These are phyloP conservation scores for Pristis pectinata DNA, from an alignment of 2,797 vertebrate genomes.

Conservation along the genomic window DNA sequence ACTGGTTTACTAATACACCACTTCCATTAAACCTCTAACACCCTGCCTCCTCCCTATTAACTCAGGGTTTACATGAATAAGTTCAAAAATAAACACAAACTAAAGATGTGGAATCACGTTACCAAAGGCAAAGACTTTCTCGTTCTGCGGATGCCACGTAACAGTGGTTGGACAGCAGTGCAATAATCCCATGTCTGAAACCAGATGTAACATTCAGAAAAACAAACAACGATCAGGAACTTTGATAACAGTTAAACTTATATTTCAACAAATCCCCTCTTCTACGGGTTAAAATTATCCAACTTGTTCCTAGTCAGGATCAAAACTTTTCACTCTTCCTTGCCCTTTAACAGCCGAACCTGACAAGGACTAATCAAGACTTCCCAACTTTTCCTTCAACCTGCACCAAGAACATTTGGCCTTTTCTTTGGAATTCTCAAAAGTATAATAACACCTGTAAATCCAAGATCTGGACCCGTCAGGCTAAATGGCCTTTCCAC, in stretches of 20 bases:
- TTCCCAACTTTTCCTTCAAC: not conserved
- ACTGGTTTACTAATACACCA: not conserved
- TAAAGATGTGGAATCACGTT: constrained; percentile 45
- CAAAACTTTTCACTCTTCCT: not conserved
- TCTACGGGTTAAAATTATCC: not conserved
- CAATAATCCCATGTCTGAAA: constrained; percentile 62
- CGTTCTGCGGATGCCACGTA: constrained; percentile 82
- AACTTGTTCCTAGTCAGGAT: not conserved
- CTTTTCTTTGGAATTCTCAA: not conserved
- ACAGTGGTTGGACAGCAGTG: constrained; percentile 68
- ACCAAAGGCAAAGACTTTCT: constrained; percentile 78
- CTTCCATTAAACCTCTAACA: too few species aligned
- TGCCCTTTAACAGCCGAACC: not conserved
- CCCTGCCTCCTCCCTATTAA: too few species aligned
- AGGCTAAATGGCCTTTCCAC: too few species aligned
- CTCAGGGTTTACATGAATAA: not conserved
- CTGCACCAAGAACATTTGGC: not conserved
- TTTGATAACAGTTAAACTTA: constrained; percentile 4
- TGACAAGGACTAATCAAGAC: not conserved
- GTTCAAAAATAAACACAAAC: not conserved
- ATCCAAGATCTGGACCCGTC: not conserved
- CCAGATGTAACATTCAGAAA: not conserved
- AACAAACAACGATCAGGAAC: not conserved
- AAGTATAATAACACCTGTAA: not conserved
- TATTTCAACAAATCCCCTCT: not conserved